Conservation (phyloP, 2,113 vertebrate genomes). For the Crotalus helleri region DNA sequence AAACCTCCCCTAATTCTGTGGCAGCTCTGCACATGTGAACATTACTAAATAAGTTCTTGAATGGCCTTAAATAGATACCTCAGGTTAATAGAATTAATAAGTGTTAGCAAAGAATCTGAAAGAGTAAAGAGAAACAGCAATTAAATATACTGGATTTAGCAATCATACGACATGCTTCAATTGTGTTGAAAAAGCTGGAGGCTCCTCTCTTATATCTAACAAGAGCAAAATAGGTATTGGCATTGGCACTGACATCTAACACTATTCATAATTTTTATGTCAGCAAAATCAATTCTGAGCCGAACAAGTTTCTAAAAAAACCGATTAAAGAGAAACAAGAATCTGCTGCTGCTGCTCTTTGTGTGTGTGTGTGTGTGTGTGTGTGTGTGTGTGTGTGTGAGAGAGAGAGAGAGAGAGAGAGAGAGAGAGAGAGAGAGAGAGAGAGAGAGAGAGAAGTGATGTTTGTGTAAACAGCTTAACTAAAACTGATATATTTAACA, state of each 20-base stretch:
- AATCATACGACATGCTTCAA: neutral
- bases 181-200: neutral
- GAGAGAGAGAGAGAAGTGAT: neutral
- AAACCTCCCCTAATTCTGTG: neutral
- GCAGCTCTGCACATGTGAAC: neutral
- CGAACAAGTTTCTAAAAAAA: neutral
- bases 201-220: neutral
- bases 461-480: neutral
- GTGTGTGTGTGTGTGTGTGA: neutral
- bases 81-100: conserved; percentile 1
- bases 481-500: neutral
- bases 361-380: too few relatives aligned
- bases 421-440: too few relatives aligned
- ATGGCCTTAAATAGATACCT: neutral
- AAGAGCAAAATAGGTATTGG: neutral
- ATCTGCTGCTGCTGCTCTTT: neutral
- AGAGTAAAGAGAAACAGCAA: neutral
- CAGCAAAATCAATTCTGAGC: neutral
- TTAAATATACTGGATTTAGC: neutral
- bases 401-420: neutral
- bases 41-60: neutral
- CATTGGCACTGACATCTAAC: neutral
- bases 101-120: neutral
- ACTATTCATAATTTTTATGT: neutral
- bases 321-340: neutral